A percentile compares a stretch with the other conserved stretches of the same genome.
Conservation (phyloP, 2,888 invertebrate genomes). For the Tromatobia lineatoria region DNA sequence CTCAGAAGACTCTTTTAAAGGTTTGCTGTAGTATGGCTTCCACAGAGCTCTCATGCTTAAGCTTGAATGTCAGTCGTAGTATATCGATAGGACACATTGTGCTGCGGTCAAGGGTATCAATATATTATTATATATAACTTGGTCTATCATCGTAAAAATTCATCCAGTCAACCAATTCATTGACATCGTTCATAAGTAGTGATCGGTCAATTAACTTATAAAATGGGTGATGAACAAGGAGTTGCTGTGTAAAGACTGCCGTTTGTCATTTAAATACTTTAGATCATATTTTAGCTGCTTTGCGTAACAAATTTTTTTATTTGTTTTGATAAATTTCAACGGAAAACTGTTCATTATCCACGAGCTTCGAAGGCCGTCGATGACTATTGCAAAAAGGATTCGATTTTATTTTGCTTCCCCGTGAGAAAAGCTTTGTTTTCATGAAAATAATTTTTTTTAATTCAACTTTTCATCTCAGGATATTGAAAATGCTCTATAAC, state of each 20-base stretch:
- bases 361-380: no score
- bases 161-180: background rate
- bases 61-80: constrained; percentile 1
- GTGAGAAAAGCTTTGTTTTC: no score
- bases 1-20: constrained; percentile 65
- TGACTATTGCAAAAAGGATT: no score
- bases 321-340: background rate
- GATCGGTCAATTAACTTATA: background rate
- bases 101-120: constrained; percentile 67
- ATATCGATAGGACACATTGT: constrained; percentile 63
- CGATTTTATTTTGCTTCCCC: no score
- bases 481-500: no score
- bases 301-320: background rate
- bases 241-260: background rate
- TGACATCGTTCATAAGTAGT: background rate
- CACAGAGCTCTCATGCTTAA: constrained; percentile 70
- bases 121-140: background rate
- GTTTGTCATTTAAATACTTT: background rate
- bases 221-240: background rate
- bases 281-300: background rate
- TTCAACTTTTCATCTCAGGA: no score
- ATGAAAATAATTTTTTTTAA: no score
- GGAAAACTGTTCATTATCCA: no score
- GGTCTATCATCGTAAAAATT: background rate
- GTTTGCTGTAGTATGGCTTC: constrained; percentile 75